Base-by-base conservation (phyloP, 2,888 invertebrate genomes). In the Coenonympha arcania region DNA sequence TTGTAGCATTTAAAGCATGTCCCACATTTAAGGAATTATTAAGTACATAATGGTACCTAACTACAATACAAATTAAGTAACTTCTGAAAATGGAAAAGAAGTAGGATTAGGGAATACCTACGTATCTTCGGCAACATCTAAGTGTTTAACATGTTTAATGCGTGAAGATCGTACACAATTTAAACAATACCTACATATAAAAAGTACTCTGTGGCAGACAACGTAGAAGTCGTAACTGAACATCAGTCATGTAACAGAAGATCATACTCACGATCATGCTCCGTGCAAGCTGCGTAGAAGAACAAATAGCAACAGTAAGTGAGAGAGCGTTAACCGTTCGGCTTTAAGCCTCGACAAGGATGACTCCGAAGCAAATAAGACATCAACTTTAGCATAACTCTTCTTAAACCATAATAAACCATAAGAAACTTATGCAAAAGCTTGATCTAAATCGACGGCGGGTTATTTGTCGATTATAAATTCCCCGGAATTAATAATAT, bases 191-290 rank as follows among this genome's bases (percentile, higher is more conserved):
- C n/a, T n/a, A n/a, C n/a, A n/a, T n/a, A n/a, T n/a, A n/a, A n/a
- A n/a, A n/a, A n/a, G n/a, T n/a, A n/a, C n/a, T n/a, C n/a, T n/a
- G n/a, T n/a, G n/a, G n/a, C n/a, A 34, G 41, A 42, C 15, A 16
- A 48, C 37, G 26, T 31, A 50, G 46, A 54, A 58, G 56, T 44
- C 54, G 55, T 39, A 40, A 47, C 11, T 46, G 31, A 42, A 54
- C 52, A 46, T 54, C 52, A 44, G 41, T 56, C 71, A 63, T 55
- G 60, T 70, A 70, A 63, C 65, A 73, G 60, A 73, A 66, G 61
- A 68, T 71, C 71, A 88, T 93, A 93, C 93, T 93, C 91, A 93
- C 93, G 90, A 92, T 92, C 93, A 93, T 93, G 92, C 92, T 92
- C 92, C 93, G 92, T 92, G 93, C 92, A 92, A 93, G 93, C 93